phyloP scores from a whole-genome alignment of 2,888 invertebrate species.

The Pharmacophagus antenor region DNA sequence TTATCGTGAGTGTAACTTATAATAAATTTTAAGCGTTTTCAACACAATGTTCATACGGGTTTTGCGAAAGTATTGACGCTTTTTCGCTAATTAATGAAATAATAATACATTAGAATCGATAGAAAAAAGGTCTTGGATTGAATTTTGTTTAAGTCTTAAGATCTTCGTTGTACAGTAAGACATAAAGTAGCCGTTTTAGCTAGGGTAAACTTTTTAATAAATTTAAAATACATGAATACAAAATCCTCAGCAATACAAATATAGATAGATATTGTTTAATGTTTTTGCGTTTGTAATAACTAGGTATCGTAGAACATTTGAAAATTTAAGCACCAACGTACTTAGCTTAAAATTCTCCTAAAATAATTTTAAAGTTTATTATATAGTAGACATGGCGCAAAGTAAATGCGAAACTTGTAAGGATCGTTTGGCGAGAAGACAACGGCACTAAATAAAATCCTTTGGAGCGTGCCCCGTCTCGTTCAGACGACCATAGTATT shows the following conservation, averaged over 20 bases:
- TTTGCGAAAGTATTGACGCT: constrained; percentile 54
- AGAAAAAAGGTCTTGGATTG: constrained; percentile 49
- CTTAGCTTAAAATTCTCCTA: constrained; percentile 57
- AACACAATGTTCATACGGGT: constrained; percentile 58
- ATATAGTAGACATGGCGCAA: constrained; percentile 30
- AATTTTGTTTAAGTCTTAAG: constrained; percentile 59
- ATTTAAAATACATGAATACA: constrained; percentile 57
- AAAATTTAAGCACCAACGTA: constrained; percentile 69
- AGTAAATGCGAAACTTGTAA: constrained; percentile 33
- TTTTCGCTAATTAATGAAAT: constrained; percentile 46
- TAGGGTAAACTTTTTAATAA: constrained; percentile 78
- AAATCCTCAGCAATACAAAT: constrained; percentile 63
- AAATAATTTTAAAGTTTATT: constrained; percentile 48
- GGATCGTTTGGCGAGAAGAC: constrained; percentile 41
- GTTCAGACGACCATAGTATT: constrained; percentile 45
- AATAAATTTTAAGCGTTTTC: constrained; percentile 71
- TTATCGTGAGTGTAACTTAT: constrained; percentile 80
- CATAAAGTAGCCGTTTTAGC: constrained; percentile 76
- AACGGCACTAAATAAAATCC: constrained; percentile 66
- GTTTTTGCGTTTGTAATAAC: constrained; percentile 59
- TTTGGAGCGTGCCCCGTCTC: constrained; percentile 40
- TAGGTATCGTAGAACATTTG: constrained; percentile 53
- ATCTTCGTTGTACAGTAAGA: constrained; percentile 76
- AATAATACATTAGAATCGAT: constrained; percentile 32
- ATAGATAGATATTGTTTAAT: constrained; percentile 55